Conservation (phyloP, 2,888 invertebrate species). For the Apamea epomidion region DNA sequence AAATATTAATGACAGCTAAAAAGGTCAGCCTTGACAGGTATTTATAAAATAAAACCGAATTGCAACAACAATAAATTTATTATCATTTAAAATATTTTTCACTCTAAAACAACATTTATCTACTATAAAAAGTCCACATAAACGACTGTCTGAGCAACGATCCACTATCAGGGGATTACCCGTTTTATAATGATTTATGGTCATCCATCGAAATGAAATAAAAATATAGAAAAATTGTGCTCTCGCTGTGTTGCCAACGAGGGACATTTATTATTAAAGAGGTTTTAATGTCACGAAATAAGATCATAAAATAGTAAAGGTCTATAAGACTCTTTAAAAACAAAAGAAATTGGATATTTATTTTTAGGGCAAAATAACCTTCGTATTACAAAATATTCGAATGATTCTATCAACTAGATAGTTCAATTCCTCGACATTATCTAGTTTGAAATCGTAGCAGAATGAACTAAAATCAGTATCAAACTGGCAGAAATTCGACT, state of each 20-base stretch:
- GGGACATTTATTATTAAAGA: slow-evolving; percentile 59
- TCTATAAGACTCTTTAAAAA: not conserved
- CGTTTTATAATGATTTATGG: slow-evolving; percentile 65
- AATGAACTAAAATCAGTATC: not conserved
- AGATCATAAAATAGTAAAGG: not conserved
- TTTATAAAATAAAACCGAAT: slow-evolving; percentile 40
- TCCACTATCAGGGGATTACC: slow-evolving; percentile 60
- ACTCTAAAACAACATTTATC: slow-evolving; percentile 61
- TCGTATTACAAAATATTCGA: not conserved
- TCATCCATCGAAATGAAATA: slow-evolving; percentile 59
- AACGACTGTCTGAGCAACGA: slow-evolving; percentile 59
- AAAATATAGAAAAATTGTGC: slow-evolving; percentile 54
- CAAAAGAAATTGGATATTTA: not conserved
- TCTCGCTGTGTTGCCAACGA: slow-evolving; percentile 46
- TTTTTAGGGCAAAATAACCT: not conserved
- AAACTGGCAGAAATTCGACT: not conserved
- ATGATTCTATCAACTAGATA: not conserved
- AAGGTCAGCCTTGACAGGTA: not conserved
- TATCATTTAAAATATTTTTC: slow-evolving; percentile 51
- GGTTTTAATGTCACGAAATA: slow-evolving; percentile 25
- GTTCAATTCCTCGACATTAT: not conserved
- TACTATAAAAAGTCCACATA: slow-evolving; percentile 62
- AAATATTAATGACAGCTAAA: slow-evolving; percentile 7
- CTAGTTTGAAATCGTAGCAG: not conserved
- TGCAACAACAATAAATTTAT: slow-evolving; percentile 65